phyloP scores from a whole-genome alignment of 2,888 invertebrate genomes.

The Aethes cnicana region DNA sequence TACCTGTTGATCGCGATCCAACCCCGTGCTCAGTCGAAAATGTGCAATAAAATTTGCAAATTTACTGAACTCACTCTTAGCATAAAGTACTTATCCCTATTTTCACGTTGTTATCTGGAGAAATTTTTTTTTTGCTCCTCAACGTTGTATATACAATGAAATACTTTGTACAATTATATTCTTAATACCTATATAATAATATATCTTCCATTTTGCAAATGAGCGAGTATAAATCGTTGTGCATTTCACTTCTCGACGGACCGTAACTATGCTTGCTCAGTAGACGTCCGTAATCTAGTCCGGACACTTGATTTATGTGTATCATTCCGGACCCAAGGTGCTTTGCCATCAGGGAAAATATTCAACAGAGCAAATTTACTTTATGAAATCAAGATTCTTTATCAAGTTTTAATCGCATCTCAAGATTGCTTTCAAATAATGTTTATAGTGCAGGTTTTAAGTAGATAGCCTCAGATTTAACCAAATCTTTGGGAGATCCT shows the following conservation, averaged over 20 bases:
- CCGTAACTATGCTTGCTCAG: slow-evolving; percentile 30
- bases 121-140: too few relatives aligned
- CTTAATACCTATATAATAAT: too few relatives aligned
- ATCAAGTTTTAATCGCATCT: neutral
- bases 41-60: slow-evolving; percentile 4
- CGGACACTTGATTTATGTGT: slow-evolving; percentile 30
- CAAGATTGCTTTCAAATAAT: too few relatives aligned
- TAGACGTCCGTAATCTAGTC: slow-evolving; percentile 30
- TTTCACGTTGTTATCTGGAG: too few relatives aligned
- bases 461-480: slow-evolving; percentile 15
- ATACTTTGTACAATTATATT: too few relatives aligned
- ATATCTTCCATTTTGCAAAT: slow-evolving; percentile 30
- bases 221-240: slow-evolving; percentile 26
- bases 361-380: slow-evolving; percentile 9
- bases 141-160: too few relatives aligned
- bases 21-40: neutral
- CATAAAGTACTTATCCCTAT: too few relatives aligned
- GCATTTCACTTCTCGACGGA: slow-evolving; percentile 31
- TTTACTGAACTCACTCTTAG: neutral
- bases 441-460: too few relatives aligned
- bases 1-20: slow-evolving; percentile 56
- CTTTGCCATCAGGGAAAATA: slow-evolving; percentile 16
- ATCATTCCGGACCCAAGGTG: slow-evolving; percentile 29
- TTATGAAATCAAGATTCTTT: neutral
- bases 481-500: slow-evolving; percentile 13